Evolutionary conservation across 2,113 vertebrate species (phyloP).

Genomic region (Leuciscus idus): DNA sequence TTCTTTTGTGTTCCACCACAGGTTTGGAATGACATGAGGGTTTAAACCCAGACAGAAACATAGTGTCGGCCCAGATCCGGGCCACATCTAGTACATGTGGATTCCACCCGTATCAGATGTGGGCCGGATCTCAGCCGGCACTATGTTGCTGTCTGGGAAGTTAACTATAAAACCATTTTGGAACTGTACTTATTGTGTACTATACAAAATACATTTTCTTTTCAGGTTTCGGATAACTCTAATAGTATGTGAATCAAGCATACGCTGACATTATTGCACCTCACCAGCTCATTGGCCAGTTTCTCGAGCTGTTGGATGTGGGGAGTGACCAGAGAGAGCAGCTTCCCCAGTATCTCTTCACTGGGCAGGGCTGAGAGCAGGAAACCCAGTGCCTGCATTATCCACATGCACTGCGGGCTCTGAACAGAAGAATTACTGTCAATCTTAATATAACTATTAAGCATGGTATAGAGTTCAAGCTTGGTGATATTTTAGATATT

Average conservation of each 20-base stretch:
- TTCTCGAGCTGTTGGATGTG: conserved; percentile 93
- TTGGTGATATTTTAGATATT: neutral
- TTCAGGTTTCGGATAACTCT: neutral
- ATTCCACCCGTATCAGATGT: too few relatives aligned
- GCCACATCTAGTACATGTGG: too few relatives aligned
- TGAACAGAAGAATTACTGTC: conserved; percentile 62
- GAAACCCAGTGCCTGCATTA: conserved; percentile 98
- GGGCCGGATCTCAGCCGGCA: too few relatives aligned
- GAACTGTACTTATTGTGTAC: neutral
- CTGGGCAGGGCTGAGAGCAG: conserved; percentile 90
- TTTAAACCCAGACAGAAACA: neutral
- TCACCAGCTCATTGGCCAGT: conserved; percentile 87
- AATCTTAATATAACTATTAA: neutral
- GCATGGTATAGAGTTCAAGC: neutral
- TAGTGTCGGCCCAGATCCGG: too few relatives aligned
- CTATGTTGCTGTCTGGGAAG: neutral
- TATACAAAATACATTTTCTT: neutral
- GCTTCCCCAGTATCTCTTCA: conserved; percentile 88
- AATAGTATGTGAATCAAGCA: neutral
- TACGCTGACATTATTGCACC: conserved; percentile 23
- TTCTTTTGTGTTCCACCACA: too few relatives aligned
- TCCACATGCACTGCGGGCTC: conserved; percentile 98
- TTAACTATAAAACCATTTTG: neutral
- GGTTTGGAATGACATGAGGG: neutral
- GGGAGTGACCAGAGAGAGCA: conserved; percentile 90